Conservation (phyloP, 2,797 vertebrate species). For the Macroramphosus scolopax region DNA sequence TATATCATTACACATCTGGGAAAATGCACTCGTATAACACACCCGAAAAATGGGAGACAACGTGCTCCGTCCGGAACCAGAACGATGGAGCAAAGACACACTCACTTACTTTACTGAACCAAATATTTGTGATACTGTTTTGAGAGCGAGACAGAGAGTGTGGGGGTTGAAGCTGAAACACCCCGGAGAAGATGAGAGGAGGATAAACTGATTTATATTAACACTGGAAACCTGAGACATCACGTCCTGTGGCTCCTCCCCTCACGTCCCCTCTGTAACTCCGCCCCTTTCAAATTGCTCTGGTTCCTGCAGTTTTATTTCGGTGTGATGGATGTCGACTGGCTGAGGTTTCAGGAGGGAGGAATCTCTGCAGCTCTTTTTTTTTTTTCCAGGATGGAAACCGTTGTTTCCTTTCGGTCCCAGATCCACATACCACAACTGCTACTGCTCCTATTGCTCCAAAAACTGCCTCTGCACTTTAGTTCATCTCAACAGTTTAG, state of each 20-base stretch:
- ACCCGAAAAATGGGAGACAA: slow-evolving; percentile 41
- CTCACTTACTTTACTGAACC: no score
- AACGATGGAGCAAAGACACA: no score
- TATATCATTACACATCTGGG: slow-evolving; percentile 81
- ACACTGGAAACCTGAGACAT: slow-evolving; percentile 49
- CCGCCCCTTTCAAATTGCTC: slow-evolving; percentile 51
- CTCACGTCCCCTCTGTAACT: slow-evolving; percentile 26
- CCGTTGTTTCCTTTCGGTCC: slow-evolving; percentile 46
- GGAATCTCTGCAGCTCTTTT: slow-evolving; percentile 30
- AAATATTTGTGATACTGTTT: no score
- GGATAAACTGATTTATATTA: no score
- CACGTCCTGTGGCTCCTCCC: slow-evolving; percentile 33
- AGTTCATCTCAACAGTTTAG: neutral
- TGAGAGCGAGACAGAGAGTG: no score
- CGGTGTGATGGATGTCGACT: slow-evolving; percentile 41
- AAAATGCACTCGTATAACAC: slow-evolving; percentile 63
- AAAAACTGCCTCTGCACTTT: slow-evolving; percentile 1
- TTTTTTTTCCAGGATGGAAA: slow-evolving; percentile 65
- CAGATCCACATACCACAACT: slow-evolving; percentile 58
- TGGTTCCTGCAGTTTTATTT: slow-evolving; percentile 50
- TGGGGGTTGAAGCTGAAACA: no score
- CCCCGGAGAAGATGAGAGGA: no score
- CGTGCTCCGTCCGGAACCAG: no score
- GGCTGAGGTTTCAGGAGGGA: slow-evolving; percentile 46
- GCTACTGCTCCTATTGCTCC: neutral